A percentile compares a stretch with the other conserved stretches of the same genome.
These are phyloP conservation scores for Crotalus helleri DNA, from an alignment of 2,113 vertebrate genomes.

Conservation along the genomic window DNA sequence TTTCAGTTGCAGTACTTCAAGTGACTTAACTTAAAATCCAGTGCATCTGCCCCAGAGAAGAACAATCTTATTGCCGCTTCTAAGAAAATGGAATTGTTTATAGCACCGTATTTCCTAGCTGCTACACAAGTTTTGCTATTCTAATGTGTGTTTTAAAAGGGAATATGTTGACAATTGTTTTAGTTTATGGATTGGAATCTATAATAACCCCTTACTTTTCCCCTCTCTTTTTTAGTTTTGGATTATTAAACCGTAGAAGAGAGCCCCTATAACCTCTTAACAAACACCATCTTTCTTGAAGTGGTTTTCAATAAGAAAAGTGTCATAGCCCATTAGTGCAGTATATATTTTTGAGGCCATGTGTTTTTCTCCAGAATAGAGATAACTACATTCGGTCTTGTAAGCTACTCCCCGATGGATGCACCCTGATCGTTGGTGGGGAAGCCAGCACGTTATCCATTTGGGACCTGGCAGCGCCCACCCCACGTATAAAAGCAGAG, in stretches of 20 bases:
- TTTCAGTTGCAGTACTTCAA: background rate
- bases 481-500: constrained; percentile 97
- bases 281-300: constrained; percentile 23
- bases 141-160: background rate
- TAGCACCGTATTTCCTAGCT: background rate
- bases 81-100: background rate
- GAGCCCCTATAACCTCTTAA: constrained; percentile 18
- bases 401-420: constrained; percentile 81
- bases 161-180: background rate
- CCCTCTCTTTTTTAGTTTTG: background rate
- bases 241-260: background rate
- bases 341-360: constrained; percentile 42
- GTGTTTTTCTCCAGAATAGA: constrained; percentile 83
- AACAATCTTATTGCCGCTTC: background rate
- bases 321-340: constrained; percentile 24
- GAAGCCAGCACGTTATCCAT: constrained; percentile 98
- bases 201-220: background rate
- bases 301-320: constrained; percentile 20
- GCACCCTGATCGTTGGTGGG: constrained; percentile 84
- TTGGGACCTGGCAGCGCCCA: constrained; percentile 97
- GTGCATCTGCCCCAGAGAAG: background rate
- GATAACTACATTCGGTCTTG: constrained; percentile 96
- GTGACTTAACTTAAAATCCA: background rate
- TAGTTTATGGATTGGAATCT: background rate
- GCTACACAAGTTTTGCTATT: constrained; percentile 3